Base-by-base conservation (phyloP, 1,140 invertebrate species). In the Eufriesea mexicana region DNA sequence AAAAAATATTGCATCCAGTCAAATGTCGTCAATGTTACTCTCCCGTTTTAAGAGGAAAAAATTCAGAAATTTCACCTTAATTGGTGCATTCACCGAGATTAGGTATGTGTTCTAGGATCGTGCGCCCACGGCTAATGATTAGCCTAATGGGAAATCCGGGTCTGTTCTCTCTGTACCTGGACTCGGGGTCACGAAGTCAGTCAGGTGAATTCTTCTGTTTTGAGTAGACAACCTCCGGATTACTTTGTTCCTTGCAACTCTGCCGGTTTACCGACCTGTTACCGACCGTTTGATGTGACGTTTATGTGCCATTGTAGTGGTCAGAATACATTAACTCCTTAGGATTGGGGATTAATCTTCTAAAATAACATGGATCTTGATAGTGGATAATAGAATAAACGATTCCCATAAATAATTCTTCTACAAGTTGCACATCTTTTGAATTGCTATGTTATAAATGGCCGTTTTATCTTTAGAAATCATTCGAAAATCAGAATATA, bases 101-200 rank as follows among this genome's bases (percentile, higher is more conserved):
- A 80, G 70, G 77, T 85, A 75, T 85, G 64, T 57, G 68, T 54
- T 85, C 42, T 49, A 71, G 54, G 77, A 86, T 86, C 78, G 84
- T 85, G 84, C 57, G 71, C 83, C 66, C 71, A 64, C 45, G 54
- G 79, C 62, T 83, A 77, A 86, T 86, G 84, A 87, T 87, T 87
- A 87, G 78, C 57, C 70, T 87, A 87, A 87, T 87, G 86, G 79
- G 79, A 87, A 87, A 86, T 86, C 85, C 79, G 84, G 79, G 74
- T 80, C 84, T 66, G 84, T 71, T 83, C 84, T 83, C 84, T 61
- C 66, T 68, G n/a, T 68, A 59, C 47, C 51, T 59, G 51, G 54
- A 49, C 42, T 25, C 67, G 25, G 86, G 86, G 84, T 87, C 84
- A 87, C 79, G 79, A 55, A 87, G 84, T 83, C 71, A 86, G 85